Evolutionary conservation across 2,797 vertebrate species (phyloP).

Genomic region (Sebastiscus tertius): DNA sequence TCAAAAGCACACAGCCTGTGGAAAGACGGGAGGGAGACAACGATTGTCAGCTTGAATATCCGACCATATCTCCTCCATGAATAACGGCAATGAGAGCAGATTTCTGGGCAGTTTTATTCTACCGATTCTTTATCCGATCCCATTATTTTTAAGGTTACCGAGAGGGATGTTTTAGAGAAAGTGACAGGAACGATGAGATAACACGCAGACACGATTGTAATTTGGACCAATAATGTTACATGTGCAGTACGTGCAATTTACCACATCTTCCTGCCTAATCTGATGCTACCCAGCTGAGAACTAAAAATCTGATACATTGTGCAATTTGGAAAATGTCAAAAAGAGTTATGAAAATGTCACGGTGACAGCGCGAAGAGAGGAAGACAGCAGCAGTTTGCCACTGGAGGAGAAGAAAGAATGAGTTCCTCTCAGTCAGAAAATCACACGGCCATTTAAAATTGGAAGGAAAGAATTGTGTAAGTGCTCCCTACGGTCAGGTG

Average conservation of each 20-base stretch:
- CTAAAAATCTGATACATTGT: slow-evolving; percentile 35
- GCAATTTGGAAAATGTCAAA: slow-evolving; percentile 60
- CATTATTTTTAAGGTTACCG: slow-evolving; percentile 13
- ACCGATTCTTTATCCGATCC: neutral
- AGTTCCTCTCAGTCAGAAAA: slow-evolving; percentile 10
- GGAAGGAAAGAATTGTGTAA: neutral
- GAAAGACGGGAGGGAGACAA: slow-evolving; percentile 44
- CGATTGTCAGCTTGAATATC: slow-evolving; percentile 34
- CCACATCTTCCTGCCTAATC: slow-evolving; percentile 9
- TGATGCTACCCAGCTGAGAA: slow-evolving; percentile 20
- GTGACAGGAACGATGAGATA: slow-evolving; percentile 17
- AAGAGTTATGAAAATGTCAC: slow-evolving; percentile 59
- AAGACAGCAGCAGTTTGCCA: slow-evolving; percentile 19
- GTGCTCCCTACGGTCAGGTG: neutral
- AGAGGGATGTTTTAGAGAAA: slow-evolving; percentile 9
- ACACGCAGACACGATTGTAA: neutral
- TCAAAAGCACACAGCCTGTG: slow-evolving; percentile 40
- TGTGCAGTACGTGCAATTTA: slow-evolving; percentile 4
- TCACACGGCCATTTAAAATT: neutral
- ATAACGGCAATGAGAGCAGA: neutral
- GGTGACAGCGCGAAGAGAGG: slow-evolving; percentile 22
- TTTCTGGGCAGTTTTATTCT: neutral
- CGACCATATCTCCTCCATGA: slow-evolving; percentile 8
- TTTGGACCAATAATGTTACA: neutral
- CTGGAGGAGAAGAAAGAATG: neutral